Conservation (phyloP, 2,888 invertebrate species). For the Bombylius major region DNA sequence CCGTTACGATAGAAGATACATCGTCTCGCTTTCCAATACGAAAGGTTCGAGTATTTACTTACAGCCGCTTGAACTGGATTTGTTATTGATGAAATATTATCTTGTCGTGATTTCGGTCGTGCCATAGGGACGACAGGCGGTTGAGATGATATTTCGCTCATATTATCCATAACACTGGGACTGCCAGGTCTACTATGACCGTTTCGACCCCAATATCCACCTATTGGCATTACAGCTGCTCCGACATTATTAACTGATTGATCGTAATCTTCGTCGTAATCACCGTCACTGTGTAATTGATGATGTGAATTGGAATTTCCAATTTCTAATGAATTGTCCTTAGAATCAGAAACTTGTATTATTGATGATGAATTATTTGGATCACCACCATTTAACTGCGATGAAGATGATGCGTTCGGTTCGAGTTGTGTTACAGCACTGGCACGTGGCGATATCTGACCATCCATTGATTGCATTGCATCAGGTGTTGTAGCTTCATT, state of each 20-base stretch:
- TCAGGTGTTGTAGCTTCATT: conserved; percentile 15
- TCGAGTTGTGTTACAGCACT: conserved; percentile 16
- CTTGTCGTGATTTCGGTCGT: conserved; percentile 35
- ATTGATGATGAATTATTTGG: not conserved
- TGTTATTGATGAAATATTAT: conserved; percentile 23
- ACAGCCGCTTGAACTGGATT: conserved; percentile 36
- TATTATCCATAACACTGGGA: conserved; percentile 41
- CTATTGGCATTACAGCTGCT: conserved; percentile 12
- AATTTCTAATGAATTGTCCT: conserved; percentile 7
- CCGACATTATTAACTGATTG: conserved; percentile 7
- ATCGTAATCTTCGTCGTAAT: conserved; percentile 9
- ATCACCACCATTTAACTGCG: conserved; percentile 6
- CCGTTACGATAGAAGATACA: conserved; percentile 90
- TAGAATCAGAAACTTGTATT: conserved; percentile 2
- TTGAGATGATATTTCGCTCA: conserved; percentile 46
- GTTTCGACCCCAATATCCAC: conserved; percentile 22
- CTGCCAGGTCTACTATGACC: conserved; percentile 19
- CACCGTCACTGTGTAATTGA: not conserved
- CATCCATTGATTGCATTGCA: conserved; percentile 15
- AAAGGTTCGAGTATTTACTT: conserved; percentile 61
- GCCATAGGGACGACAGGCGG: conserved; percentile 28
- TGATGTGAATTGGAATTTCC: conserved; percentile 1
- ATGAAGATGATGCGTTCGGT: conserved; percentile 13
- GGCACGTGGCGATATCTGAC: conserved; percentile 15
- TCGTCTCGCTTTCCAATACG: conserved; percentile 75